A percentile compares a stretch with the other conserved stretches of the same genome.
phyloP scores from a whole-genome alignment of 2,797 vertebrate genomes.

The Molossus alvarezi region DNA sequence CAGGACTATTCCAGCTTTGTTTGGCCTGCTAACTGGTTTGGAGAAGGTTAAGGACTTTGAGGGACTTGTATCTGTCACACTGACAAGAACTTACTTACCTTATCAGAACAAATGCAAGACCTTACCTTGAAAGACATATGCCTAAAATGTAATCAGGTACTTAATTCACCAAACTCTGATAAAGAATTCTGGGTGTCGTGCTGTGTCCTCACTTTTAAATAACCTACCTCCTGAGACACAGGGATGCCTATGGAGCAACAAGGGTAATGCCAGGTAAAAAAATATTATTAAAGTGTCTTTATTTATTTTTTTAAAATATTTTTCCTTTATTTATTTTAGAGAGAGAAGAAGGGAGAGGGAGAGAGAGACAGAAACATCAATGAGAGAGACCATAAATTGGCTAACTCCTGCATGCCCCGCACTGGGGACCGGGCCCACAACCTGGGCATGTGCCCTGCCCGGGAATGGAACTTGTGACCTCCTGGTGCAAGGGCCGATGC shows the following conservation, averaged over 20 bases:
- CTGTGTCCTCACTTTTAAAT: not conserved
- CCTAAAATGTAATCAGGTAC: conserved; percentile 8
- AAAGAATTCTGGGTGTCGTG: not conserved
- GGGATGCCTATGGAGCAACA: not conserved
- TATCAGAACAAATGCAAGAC: not conserved
- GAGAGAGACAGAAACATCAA: too few species aligned
- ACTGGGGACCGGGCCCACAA: too few species aligned
- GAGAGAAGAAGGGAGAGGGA: too few species aligned
- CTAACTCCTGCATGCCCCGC: too few species aligned
- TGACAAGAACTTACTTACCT: not conserved
- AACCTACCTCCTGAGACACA: not conserved
- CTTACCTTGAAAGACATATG: not conserved
- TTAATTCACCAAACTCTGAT: conserved; percentile 10
- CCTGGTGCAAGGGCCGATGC: too few species aligned
- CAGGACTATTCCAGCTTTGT: not conserved
- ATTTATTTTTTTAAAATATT: too few species aligned
- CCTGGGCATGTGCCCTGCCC: too few species aligned
- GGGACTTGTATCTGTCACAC: not conserved
- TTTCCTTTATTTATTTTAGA: too few species aligned
- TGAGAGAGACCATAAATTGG: too few species aligned
- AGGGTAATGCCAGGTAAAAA: not conserved
- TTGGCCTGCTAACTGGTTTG: not conserved
- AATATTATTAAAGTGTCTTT: not conserved
- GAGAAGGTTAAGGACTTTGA: not conserved
- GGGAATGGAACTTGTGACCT: too few species aligned